A percentile compares a stretch with the other conserved stretches of the same genome.
Evolutionary conservation across 1,140 invertebrate species (phyloP).

Genomic region (Drosophila nigrodunni): DNA sequence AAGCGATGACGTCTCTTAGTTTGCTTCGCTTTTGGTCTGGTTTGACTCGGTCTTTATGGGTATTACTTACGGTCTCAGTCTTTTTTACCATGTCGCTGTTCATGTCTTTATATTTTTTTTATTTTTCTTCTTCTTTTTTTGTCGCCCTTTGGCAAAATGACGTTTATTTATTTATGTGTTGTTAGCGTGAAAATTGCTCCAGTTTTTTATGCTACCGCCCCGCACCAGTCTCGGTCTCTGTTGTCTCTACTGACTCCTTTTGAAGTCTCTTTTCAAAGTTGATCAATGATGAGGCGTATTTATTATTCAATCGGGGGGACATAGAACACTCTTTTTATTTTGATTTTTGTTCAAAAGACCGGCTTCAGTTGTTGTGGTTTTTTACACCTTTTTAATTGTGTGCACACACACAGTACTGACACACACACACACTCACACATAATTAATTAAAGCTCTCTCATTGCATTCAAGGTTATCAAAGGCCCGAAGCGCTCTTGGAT

Average conservation of each 20-base stretch:
- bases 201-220: conserved; percentile 43
- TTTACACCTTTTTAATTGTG: conserved; percentile 71
- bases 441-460: conserved; percentile 82
- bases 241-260: not conserved
- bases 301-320: conserved; percentile 42
- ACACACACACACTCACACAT: conserved; percentile 20
- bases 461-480: conserved; percentile 77
- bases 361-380: conserved; percentile 31
- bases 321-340: conserved; percentile 36
- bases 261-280: conserved; percentile 7
- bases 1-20: conserved; percentile 39
- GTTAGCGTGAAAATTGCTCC: conserved; percentile 79
- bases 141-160: conserved; percentile 49
- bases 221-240: not conserved
- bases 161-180: conserved; percentile 53
- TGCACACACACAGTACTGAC: conserved; percentile 18
- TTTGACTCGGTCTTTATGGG: conserved; percentile 25
- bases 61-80: conserved; percentile 18
- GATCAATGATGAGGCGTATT: conserved; percentile 51
- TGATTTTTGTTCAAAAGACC: conserved; percentile 13
- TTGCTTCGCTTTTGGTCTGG: conserved; percentile 12
- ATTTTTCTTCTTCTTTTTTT: not conserved
- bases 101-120: not conserved
- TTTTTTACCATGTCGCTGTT: not conserved
- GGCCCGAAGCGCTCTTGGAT: conserved; percentile 52